Evolutionary conservation across 2,888 invertebrate species (phyloP).

Genomic region (Eupithecia abbreviata): DNA sequence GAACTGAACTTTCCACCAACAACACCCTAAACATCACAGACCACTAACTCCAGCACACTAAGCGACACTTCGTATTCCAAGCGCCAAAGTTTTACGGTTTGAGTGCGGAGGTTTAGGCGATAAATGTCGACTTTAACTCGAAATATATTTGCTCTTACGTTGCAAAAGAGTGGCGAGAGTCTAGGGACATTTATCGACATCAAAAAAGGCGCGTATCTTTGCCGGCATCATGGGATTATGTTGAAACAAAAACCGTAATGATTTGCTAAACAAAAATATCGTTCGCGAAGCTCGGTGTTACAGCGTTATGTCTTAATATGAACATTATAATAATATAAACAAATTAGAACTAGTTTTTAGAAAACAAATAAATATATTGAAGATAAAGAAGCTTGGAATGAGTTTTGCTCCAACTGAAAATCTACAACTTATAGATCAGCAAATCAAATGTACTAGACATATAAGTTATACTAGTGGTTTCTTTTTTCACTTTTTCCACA

Average conservation of each 20-base stretch:
- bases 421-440: too few species aligned
- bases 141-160: not conserved
- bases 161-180: not conserved
- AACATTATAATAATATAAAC: too few species aligned
- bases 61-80: slow-evolving; percentile 13
- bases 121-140: not conserved
- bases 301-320: too few species aligned
- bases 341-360: too few species aligned
- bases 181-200: not conserved
- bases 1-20: not conserved
- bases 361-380: too few species aligned
- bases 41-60: not conserved
- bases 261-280: not conserved
- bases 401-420: too few species aligned
- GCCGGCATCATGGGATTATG: not conserved
- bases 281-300: not conserved
- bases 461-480: too few species aligned
- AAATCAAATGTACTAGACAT: too few species aligned
- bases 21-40: not conserved
- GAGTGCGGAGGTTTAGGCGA: not conserved
- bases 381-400: too few species aligned
- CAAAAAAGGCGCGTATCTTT: not conserved
- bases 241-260: not conserved
- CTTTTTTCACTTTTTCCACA: too few species aligned
- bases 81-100: slow-evolving; percentile 11